Evolutionary conservation across 2,113 vertebrate genomes (phyloP).

Genomic region (Ailurus styani): DNA sequence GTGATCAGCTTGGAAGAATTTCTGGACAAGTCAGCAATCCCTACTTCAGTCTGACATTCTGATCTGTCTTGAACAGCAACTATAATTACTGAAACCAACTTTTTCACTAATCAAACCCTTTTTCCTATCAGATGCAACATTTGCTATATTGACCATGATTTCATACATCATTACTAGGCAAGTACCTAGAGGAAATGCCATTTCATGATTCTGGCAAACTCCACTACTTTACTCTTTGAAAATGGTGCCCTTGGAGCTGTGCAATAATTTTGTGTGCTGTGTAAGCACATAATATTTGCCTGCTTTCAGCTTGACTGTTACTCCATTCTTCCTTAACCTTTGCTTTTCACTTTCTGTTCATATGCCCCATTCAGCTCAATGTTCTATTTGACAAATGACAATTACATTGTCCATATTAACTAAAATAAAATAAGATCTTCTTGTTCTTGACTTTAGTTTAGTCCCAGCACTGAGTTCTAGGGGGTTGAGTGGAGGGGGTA

Average conservation of each 20-base stretch:
- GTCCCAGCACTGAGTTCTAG: background rate
- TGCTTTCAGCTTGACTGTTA: background rate
- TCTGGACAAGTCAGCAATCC: background rate
- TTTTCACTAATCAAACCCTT: background rate
- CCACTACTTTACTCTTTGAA: background rate
- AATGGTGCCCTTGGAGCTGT: background rate
- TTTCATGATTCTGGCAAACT: background rate
- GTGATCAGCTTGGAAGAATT: background rate
- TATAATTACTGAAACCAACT: background rate
- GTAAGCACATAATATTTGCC: background rate
- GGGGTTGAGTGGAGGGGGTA: background rate
- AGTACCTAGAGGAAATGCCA: background rate
- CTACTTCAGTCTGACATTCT: background rate
- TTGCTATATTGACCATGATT: background rate
- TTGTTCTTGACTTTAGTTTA: background rate
- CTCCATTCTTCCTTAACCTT: background rate
- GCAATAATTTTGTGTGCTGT: background rate
- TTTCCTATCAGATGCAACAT: background rate
- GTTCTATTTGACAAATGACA: background rate
- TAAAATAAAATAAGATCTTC: background rate
- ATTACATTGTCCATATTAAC: background rate
- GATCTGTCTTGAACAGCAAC: background rate
- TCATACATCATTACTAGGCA: background rate
- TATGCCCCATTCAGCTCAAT: background rate
- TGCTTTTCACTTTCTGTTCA: background rate